phyloP scores from a whole-genome alignment of 2,888 invertebrate species.

The Polia nebulosa region DNA sequence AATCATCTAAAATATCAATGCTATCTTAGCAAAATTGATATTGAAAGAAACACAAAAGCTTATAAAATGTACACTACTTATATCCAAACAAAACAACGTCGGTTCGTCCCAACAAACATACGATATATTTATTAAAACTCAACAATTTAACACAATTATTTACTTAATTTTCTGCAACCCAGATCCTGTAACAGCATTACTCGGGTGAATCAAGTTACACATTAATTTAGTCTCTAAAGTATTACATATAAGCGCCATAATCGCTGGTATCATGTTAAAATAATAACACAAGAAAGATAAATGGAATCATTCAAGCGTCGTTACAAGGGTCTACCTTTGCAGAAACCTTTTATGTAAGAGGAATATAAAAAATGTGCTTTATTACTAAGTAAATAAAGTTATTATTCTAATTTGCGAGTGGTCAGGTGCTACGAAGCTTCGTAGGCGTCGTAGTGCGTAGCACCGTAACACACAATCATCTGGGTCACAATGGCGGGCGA shows the following conservation, averaged over 20 bases:
- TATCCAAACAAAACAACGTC: background rate
- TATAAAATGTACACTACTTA: background rate
- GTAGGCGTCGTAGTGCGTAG: constrained; percentile 44
- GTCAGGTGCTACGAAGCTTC: constrained; percentile 54
- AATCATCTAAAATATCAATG: background rate
- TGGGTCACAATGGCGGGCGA: constrained; percentile 64
- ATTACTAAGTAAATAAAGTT: constrained; percentile 55
- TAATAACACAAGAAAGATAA: constrained; percentile 75
- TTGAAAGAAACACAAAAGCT: background rate
- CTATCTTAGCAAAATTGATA: background rate
- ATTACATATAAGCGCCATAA: constrained; percentile 57
- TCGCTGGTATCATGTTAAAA: constrained; percentile 62
- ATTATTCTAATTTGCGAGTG: constrained; percentile 62
- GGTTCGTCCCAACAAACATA: constrained; percentile 21
- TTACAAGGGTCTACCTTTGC: constrained; percentile 70
- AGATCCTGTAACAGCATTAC: constrained; percentile 51
- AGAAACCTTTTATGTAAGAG: constrained; percentile 46
- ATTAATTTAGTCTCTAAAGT: constrained; percentile 58
- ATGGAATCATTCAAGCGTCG: constrained; percentile 75
- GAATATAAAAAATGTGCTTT: constrained; percentile 52
- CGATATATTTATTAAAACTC: constrained; percentile 43
- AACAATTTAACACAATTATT: constrained; percentile 52
- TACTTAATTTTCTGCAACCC: constrained; percentile 59
- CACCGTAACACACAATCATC: constrained; percentile 62
- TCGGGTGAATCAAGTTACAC: constrained; percentile 40